A percentile compares a stretch with the other conserved stretches of the same genome.
Conservation (phyloP, 2,113 vertebrate species). For the Platysternon megacephalum region DNA sequence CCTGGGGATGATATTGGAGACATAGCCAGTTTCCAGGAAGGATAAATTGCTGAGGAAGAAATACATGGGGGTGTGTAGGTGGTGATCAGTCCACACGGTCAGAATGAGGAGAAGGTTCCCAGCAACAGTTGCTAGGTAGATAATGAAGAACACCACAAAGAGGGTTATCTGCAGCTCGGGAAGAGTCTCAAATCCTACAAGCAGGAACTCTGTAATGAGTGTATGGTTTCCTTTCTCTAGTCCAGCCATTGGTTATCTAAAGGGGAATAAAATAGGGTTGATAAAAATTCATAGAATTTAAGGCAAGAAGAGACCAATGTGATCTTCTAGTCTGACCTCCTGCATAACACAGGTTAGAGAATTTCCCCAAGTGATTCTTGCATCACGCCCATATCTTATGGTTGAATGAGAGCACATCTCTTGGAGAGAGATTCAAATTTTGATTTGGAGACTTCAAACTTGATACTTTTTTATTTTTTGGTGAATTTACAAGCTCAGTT, state of each 20-base stretch:
- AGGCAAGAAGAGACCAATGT: neutral
- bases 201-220: constrained; percentile 1
- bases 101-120: constrained; percentile 28
- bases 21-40: constrained; percentile 51
- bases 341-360: neutral
- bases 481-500: neutral
- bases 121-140: constrained; percentile 16
- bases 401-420: too few relatives aligned
- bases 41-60: constrained; percentile 57
- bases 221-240: neutral
- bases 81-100: neutral
- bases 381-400: neutral
- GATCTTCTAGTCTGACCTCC: neutral
- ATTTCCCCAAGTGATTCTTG: neutral
- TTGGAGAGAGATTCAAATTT: neutral
- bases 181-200: constrained; percentile 22
- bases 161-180: neutral
- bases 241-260: neutral
- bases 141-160: constrained; percentile 18
- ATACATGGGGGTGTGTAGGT: constrained; percentile 44
- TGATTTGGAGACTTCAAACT: neutral
- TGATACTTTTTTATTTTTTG: neutral
- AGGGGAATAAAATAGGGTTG: neutral
- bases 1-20: constrained; percentile 43
- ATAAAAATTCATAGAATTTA: neutral